These are phyloP conservation scores for Pseudeuparius sepicola DNA, from an alignment of 2,888 invertebrate genomes.

Conservation along the genomic window DNA sequence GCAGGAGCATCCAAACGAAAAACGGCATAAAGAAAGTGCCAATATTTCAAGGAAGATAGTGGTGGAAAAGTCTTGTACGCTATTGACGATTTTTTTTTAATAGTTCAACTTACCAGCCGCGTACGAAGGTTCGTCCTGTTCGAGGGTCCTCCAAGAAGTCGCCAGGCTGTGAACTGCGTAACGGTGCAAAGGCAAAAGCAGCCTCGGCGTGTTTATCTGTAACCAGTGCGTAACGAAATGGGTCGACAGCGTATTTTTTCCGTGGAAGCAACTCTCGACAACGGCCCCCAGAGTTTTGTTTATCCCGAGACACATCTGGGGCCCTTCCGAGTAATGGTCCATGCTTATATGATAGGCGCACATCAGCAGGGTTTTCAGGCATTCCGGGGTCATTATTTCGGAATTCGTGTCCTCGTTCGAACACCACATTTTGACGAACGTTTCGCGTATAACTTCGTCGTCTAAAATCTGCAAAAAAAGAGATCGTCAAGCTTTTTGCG, in stretches of 20 bases:
- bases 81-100: neutral
- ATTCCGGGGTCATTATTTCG: constrained; percentile 51
- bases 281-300: constrained; percentile 64
- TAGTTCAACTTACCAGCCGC: constrained; percentile 33
- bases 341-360: constrained; percentile 70
- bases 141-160: constrained; percentile 45
- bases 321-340: constrained; percentile 65
- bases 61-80: constrained; percentile 1
- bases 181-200: constrained; percentile 63
- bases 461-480: constrained; percentile 37
- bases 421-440: constrained; percentile 54
- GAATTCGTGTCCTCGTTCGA: constrained; percentile 38
- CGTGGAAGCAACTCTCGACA: constrained; percentile 71
- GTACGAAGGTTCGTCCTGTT: constrained; percentile 31
- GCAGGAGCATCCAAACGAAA: too few relatives aligned
- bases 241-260: constrained; percentile 60
- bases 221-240: constrained; percentile 77
- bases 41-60: too few relatives aligned
- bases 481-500: constrained; percentile 2
- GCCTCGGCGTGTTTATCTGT: constrained; percentile 63
- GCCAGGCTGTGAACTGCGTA: constrained; percentile 49
- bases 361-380: constrained; percentile 55
- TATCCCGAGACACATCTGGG: constrained; percentile 45
- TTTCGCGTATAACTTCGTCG: constrained; percentile 51
- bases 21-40: too few relatives aligned